phyloP scores from a whole-genome alignment of 2,888 invertebrate genomes.

The Macaria liturata region DNA sequence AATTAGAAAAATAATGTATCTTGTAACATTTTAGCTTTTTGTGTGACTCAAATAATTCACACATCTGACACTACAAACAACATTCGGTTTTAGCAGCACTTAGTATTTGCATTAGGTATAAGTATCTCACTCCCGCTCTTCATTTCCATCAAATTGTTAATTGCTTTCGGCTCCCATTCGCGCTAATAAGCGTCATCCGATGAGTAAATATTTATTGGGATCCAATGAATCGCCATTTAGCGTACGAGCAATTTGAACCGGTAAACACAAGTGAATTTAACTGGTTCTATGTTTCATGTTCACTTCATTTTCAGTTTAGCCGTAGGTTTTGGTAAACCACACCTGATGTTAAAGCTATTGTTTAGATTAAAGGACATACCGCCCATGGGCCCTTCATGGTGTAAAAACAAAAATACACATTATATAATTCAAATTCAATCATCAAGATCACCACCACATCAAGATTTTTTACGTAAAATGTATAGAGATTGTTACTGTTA shows the following conservation, averaged over 20 bases:
- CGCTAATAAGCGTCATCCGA: constrained; percentile 30
- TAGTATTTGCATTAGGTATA: constrained; percentile 13
- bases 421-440: too few species aligned
- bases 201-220: constrained; percentile 31
- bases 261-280: constrained; percentile 22
- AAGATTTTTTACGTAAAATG: too few species aligned
- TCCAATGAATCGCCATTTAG: constrained; percentile 30
- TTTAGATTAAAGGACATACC: too few species aligned
- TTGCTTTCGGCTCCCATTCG: constrained; percentile 24
- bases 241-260: constrained; percentile 26
- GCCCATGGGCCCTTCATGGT: too few species aligned
- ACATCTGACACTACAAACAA: too few species aligned
- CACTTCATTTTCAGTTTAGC: constrained; percentile 10
- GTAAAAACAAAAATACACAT: too few species aligned
- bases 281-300: constrained; percentile 10
- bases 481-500: too few species aligned
- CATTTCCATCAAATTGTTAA: constrained; percentile 25
- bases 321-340: constrained; percentile 21
- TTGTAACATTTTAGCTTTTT: too few species aligned
- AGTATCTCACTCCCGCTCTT: constrained; percentile 14
- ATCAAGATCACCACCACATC: too few species aligned
- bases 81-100: neutral
- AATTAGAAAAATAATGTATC: too few species aligned
- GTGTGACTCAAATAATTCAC: too few species aligned
- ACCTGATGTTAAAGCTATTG: constrained; percentile 3